A percentile compares a stretch with the other conserved stretches of the same genome.
These are phyloP conservation scores for Rattus rattus DNA, from an alignment of 2,113 vertebrate genomes.

Conservation along the genomic window DNA sequence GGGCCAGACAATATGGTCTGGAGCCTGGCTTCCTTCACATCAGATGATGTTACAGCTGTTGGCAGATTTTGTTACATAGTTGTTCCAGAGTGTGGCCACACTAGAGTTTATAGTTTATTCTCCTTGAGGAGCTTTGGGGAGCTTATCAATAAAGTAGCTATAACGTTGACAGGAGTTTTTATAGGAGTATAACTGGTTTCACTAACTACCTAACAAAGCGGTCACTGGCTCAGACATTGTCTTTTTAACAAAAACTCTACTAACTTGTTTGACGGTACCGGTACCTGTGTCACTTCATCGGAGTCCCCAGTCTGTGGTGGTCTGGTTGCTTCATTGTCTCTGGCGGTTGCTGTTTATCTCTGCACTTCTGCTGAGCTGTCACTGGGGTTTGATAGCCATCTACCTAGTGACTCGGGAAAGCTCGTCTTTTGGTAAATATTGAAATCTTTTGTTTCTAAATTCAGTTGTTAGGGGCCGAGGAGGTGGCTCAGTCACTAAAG, in stretches of 20 bases:
- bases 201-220: neutral
- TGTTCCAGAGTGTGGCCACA: no score
- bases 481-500: no score
- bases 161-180: neutral
- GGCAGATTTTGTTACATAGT: neutral
- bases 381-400: neutral
- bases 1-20: neutral
- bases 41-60: neutral
- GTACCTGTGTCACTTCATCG: no score
- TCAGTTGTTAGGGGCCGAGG: neutral
- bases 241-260: neutral
- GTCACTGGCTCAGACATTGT: neutral
- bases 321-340: accelerated
- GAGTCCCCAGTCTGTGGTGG: accelerated
- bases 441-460: neutral
- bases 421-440: neutral
- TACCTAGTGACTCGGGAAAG: accelerated
- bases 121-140: neutral
- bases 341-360: neutral
- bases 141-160: neutral
- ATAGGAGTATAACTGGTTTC: neutral
- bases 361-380: no score
- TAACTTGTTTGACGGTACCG: accelerated
- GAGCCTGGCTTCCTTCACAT: neutral
- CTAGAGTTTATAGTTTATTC: neutral